These are phyloP conservation scores for Scortum barcoo DNA, from an alignment of 2,113 vertebrate species.

Conservation along the genomic window DNA sequence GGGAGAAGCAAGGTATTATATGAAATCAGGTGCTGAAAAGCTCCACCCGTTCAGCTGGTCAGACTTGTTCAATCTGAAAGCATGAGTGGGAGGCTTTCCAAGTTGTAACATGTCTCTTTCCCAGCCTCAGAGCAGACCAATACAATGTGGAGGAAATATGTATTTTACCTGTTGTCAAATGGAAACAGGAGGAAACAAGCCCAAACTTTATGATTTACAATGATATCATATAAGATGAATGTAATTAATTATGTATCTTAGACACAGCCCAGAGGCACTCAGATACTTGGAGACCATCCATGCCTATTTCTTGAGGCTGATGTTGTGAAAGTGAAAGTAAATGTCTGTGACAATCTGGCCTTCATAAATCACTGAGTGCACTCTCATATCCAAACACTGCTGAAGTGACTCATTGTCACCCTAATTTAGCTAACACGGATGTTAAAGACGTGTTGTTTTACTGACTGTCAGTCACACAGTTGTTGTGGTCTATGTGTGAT, in stretches of 20 bases:
- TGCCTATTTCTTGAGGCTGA: background rate
- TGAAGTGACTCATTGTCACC: slow-evolving; percentile 29
- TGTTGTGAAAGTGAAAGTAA: slow-evolving; percentile 60
- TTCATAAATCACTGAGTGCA: background rate
- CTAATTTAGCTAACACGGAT: too few species aligned
- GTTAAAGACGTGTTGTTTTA: too few species aligned
- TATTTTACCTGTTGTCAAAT: background rate
- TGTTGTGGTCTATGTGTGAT: too few species aligned
- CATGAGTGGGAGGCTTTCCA: slow-evolving; percentile 35
- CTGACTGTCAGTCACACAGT: background rate
- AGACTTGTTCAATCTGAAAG: slow-evolving; percentile 11
- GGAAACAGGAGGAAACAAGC: background rate
- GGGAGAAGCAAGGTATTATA: slow-evolving; percentile 3
- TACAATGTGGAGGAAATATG: background rate
- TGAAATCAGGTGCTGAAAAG: slow-evolving; percentile 10
- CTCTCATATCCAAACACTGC: slow-evolving; percentile 16
- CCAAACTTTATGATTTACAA: background rate
- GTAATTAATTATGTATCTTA: background rate
- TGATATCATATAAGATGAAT: background rate
- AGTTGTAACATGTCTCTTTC: slow-evolving; percentile 33
- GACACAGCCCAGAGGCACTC: background rate
- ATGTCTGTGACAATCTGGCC: background rate
- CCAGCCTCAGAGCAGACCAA: background rate
- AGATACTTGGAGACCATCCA: background rate
- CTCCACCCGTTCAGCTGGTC: slow-evolving; percentile 41